These are phyloP conservation scores for Paguma larvata DNA, from an alignment of 2,797 vertebrate species.

Conservation along the genomic window DNA sequence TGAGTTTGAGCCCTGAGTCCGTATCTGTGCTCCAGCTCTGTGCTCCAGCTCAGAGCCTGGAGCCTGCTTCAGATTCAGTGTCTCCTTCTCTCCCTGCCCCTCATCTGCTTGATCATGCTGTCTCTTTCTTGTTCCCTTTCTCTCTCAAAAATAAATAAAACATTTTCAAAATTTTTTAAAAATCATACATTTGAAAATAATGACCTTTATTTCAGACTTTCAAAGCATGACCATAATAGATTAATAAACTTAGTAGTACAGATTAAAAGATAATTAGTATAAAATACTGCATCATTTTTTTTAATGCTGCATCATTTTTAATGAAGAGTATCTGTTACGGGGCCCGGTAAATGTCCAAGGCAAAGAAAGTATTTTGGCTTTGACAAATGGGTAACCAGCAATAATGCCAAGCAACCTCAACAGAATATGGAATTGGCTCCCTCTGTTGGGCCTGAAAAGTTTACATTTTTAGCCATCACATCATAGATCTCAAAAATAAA, in stretches of 20 bases:
- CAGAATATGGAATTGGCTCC: slow-evolving; percentile 67
- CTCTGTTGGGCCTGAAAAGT: slow-evolving; percentile 69
- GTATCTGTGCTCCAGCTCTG: too few species aligned
- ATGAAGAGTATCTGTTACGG: not conserved
- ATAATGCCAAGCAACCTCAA: not conserved
- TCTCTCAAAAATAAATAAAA: too few species aligned
- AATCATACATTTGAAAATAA: slow-evolving; percentile 29
- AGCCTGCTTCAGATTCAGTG: too few species aligned
- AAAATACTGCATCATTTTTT: not conserved
- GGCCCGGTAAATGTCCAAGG: not conserved
- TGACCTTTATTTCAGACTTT: slow-evolving; percentile 38
- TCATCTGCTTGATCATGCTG: too few species aligned
- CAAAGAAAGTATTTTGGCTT: not conserved
- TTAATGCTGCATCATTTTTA: slow-evolving; percentile 1
- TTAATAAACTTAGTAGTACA: not conserved
- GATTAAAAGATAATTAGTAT: not conserved
- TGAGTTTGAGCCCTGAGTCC: too few species aligned
- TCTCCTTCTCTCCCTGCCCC: too few species aligned
- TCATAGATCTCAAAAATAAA: not conserved
- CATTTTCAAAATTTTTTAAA: not conserved
- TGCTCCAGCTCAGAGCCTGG: too few species aligned
- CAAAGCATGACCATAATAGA: not conserved
- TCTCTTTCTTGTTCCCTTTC: too few species aligned
- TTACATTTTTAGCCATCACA: slow-evolving; percentile 23
- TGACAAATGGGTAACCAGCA: slow-evolving; percentile 27